Percentiles rank a stretch among this genome's conserved stretches.
Evolutionary conservation across 2,888 invertebrate genomes (phyloP).

Genomic region (Ichneumoninae sp.): DNA sequence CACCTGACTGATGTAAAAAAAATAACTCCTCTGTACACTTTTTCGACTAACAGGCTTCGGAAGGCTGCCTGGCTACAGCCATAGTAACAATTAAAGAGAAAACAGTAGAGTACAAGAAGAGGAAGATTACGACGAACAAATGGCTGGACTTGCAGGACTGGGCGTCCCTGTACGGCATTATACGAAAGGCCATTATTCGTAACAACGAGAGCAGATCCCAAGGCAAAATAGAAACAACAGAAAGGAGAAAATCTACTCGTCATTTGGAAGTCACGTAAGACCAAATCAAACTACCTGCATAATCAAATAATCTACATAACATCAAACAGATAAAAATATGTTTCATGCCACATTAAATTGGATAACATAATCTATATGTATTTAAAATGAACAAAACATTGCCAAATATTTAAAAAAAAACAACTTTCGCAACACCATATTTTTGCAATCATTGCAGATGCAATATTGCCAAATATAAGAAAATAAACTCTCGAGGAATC

Average conservation of each 20-base stretch:
- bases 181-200: conserved; percentile 74
- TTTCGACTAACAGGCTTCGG: conserved; percentile 71
- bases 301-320: neutral
- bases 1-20: neutral
- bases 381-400: neutral
- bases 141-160: conserved; percentile 78
- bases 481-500: neutral
- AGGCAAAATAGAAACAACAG: conserved; percentile 48
- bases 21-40: neutral
- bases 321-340: neutral
- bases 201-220: conserved; percentile 65
- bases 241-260: conserved; percentile 73
- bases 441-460: no score
- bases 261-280: conserved; percentile 77
- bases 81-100: conserved; percentile 78
- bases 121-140: conserved; percentile 76
- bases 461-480: no score
- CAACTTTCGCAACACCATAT: neutral
- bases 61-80: conserved; percentile 76
- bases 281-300: neutral
- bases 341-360: neutral
- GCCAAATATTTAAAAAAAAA: neutral
- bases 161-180: conserved; percentile 75
- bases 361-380: neutral
- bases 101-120: conserved; percentile 74